Base-by-base conservation (phyloP, 2,113 vertebrate genomes). In the Brachyistius frenatus region DNA sequence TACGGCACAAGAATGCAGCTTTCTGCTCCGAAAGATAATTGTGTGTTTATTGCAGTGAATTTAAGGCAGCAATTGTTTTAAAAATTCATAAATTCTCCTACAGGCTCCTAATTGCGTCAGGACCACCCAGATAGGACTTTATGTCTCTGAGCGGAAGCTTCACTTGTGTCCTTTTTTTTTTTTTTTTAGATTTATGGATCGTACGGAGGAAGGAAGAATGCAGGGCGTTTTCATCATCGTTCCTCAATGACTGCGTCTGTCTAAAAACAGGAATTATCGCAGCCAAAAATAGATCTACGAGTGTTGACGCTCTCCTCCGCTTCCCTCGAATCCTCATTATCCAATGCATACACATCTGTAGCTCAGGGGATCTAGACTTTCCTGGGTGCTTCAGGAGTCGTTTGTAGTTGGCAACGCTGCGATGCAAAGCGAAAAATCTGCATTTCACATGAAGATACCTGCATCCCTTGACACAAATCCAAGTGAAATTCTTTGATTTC, bases 291-390 rank as follows among this genome's bases (percentile, higher is more conserved):
- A 90, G 80, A 85, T 75, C 63, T 54, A 71, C 60, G 53, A 66
- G 70, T 33, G 49, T 23, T 36, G 50, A 73, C 7, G 41, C 39
- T 62, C 53, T 39, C 62, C 54, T 62, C 52, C 58, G 30, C 62
- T 60, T 39, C 37, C 75, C 47, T 33, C 1, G 5, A 72, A 78
- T 78, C 56, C 79, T 91, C 83, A 85, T 91, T 92, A 89, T 87
- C 58, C 39, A 69, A 58, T 68, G 76, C 72, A 49, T 64, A 76
- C 54, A 84, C 73, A 80, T 77, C 63, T 75, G 73, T 57, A 77
- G 69, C 73, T 72, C 65, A 55, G 66, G 76, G 72, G 72, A 83
- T 79, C 68, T 74, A 66, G 53, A 83, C 75, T 79, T 86, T 83
- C 66, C 49, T 33, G 76, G 67, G 62, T 75, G 57, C 73, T 78